Percentiles rank a stretch among this genome's conserved stretches.
phyloP scores from a whole-genome alignment of 2,888 invertebrate species.

The Galerucella pusilla region DNA sequence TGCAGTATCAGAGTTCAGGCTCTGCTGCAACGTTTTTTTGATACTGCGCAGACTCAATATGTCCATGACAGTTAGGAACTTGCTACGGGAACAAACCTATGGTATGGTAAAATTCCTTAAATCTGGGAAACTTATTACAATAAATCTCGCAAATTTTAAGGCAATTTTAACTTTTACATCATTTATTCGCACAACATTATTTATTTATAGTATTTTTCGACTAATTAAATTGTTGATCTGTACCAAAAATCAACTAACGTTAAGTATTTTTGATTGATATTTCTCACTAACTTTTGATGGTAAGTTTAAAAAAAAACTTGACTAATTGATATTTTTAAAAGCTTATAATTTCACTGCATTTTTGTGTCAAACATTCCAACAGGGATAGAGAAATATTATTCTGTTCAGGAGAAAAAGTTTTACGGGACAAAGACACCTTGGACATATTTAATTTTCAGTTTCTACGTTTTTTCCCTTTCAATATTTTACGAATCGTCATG shows the following conservation, averaged over 20 bases:
- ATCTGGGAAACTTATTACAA: no score
- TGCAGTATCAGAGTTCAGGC: no score
- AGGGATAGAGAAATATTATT: neutral
- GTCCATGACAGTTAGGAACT: no score
- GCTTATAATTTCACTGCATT: constrained; percentile 29
- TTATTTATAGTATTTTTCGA: constrained; percentile 24
- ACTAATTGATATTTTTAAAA: constrained; percentile 25
- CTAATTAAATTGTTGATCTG: constrained; percentile 28
- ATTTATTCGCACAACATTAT: neutral
- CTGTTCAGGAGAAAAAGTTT: neutral
- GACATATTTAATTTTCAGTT: neutral
- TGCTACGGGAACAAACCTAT: no score
- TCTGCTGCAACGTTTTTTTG: no score
- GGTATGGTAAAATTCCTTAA: no score
- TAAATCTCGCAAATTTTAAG: neutral
- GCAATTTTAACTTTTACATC: neutral
- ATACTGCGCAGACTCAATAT: no score
- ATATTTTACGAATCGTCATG: no score
- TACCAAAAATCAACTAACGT: constrained; percentile 29
- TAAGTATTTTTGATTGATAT: constrained; percentile 12
- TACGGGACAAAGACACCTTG: neutral
- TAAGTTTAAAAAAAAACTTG: constrained; percentile 4
- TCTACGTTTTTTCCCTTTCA: no score
- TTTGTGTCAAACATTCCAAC: constrained; percentile 30
- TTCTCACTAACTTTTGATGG: constrained; percentile 25